These are phyloP conservation scores for Chironomus striatipennis DNA, from an alignment of 1,140 invertebrate species.

Conservation along the genomic window DNA sequence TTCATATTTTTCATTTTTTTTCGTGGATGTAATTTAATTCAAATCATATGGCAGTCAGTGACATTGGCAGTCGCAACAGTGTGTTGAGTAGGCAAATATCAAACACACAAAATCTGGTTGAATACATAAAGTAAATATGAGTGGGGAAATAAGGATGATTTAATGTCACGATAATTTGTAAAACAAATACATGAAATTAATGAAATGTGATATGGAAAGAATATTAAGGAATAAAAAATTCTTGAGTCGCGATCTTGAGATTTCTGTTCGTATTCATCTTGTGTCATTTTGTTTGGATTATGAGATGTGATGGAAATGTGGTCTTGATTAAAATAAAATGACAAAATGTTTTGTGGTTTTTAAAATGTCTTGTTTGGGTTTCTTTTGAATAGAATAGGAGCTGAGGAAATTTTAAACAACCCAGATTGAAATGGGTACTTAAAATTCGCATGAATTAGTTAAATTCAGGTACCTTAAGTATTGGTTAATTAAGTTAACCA, in stretches of 20 bases:
- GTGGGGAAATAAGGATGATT: slow-evolving; percentile 1
- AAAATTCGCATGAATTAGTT: too few relatives aligned
- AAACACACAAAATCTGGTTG: neutral
- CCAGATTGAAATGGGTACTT: too few relatives aligned
- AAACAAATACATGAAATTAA: slow-evolving; percentile 17
- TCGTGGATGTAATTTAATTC: slow-evolving; percentile 15
- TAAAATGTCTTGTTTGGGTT: neutral
- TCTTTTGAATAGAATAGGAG: too few relatives aligned
- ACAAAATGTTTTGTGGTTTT: slow-evolving; percentile 6
- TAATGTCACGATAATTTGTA: slow-evolving; percentile 14
- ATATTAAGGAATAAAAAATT: neutral
- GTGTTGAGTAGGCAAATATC: neutral
- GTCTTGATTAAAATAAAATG: slow-evolving; percentile 5
- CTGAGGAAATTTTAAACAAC: too few relatives aligned
- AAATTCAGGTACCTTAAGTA: too few relatives aligned
- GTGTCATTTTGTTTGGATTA: neutral
- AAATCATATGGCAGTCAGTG: neutral
- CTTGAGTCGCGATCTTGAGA: too few relatives aligned
- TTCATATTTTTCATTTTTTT: slow-evolving; percentile 9
- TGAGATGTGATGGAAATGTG: neutral
- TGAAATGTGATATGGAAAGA: slow-evolving; percentile 3
- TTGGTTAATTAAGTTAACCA: too few relatives aligned
- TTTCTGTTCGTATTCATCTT: neutral
- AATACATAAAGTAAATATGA: neutral
- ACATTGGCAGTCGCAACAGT: neutral